Evolutionary conservation across 1,140 invertebrate species (phyloP), one percentile per base, ranked within the genome.

Genomic region (Temnothorax curvispinosus): DNA sequence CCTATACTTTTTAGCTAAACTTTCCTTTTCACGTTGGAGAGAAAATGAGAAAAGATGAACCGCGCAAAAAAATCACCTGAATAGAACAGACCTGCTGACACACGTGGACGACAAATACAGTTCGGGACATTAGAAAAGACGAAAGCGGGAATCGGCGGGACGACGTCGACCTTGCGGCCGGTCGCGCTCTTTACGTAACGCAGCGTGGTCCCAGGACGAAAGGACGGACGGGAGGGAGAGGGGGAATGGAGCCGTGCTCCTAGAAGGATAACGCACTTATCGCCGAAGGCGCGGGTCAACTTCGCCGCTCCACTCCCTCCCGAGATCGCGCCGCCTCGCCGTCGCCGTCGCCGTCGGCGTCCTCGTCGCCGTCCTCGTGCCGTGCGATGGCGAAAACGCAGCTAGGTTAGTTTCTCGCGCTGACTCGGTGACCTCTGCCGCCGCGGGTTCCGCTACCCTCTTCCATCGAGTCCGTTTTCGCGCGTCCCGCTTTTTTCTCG

Each of bases 401-500:
- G 38, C 21, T 64, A 56, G 27, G 50, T 84, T 75, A 85, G 58
- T 76, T 56, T 32, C 60, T 58, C 75, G 60, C 52, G 67, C 60
- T 52, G 50, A 56, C 47, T 38, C 52, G 32, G 11, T 85, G 38
- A 62, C 64, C 56, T 41, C 56, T 27, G 27, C 18, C 50, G 41
- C 54, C 56, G 18, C 60, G 50, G 35, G 41, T 13, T 62, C 32
- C 50, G 41, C 77, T 75, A 52, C 62, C 64, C 87, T 86, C 44
- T 81, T 88, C 56, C 72, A 85, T 86, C 44, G 72, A 84, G 38
- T 69, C 52, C 41, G 71, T 56, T 18, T 64, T 84, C 50, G 81
- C 27, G 41, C 21, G 76, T 27, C 21, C 50, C 52, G 60, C 64
- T 58, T 75, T 78, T 78, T 18, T 62, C 56, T 62, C 2, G 64